phyloP scores from a whole-genome alignment of 1,140 invertebrate genomes.

The Artemia franciscana region DNA sequence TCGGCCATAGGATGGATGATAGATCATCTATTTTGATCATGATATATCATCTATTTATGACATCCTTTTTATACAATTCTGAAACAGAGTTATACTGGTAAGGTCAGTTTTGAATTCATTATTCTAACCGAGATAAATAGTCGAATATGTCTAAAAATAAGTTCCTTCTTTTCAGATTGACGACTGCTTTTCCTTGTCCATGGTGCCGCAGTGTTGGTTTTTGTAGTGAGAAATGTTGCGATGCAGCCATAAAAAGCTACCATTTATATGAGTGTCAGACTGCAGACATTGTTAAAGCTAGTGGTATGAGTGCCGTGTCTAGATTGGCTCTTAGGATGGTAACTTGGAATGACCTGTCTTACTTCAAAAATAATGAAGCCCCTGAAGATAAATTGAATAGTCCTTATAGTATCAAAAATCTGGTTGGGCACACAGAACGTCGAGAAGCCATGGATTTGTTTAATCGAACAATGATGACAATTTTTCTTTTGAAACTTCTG shows the following conservation, averaged over 20 bases:
- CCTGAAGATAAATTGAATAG: constrained; percentile 5
- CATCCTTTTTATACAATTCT: too few species aligned
- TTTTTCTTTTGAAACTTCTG: constrained; percentile 48
- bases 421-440: constrained; percentile 45
- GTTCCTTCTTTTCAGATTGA: constrained; percentile 21
- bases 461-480: constrained; percentile 52
- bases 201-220: constrained; percentile 48
- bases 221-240: constrained; percentile 49
- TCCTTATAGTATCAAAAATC: constrained; percentile 31
- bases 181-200: constrained; percentile 42
- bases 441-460: constrained; percentile 53
- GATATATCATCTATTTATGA: too few species aligned
- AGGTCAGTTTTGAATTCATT: too few species aligned
- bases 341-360: constrained; percentile 37
- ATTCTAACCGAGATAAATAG: too few species aligned
- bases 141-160: too few species aligned
- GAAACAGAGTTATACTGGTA: too few species aligned
- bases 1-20: too few species aligned
- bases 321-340: constrained; percentile 55
- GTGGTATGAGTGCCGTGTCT: constrained; percentile 20
- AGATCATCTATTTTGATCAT: too few species aligned
- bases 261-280: constrained; percentile 63
- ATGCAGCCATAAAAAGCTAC: constrained; percentile 35
- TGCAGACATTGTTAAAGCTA: constrained; percentile 31
- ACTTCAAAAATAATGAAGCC: constrained; percentile 28